These are phyloP conservation scores for Platyscapa corneri DNA, from an alignment of 1,140 invertebrate genomes.

Conservation along the genomic window DNA sequence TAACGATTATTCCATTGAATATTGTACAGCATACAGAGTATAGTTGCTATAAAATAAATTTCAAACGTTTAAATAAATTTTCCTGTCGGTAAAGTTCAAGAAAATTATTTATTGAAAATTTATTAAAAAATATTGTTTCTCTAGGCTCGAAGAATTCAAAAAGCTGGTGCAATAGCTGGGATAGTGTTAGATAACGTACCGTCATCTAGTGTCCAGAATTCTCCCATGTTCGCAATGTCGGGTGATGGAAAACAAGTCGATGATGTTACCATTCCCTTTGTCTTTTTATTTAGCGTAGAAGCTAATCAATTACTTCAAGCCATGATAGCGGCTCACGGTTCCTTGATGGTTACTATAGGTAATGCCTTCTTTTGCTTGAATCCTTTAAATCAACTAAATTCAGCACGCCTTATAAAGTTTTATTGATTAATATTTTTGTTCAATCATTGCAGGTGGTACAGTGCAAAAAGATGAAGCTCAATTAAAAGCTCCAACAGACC, in stretches of 20 bases:
- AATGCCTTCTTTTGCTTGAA: conserved; percentile 36
- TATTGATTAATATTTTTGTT: conserved; percentile 14
- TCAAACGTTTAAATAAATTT: no score
- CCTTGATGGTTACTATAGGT: conserved; percentile 67
- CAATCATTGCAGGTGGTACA: conserved; percentile 62
- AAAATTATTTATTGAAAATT: no score
- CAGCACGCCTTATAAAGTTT: no score
- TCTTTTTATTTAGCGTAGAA: conserved; percentile 92
- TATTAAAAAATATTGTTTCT: neutral
- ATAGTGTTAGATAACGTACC: conserved; percentile 92
- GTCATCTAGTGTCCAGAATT: conserved; percentile 81
- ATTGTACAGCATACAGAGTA: no score
- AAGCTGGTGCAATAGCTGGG: conserved; percentile 86
- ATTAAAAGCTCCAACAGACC: conserved; percentile 68
- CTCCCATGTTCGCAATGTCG: conserved; percentile 96
- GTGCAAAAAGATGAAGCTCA: conserved; percentile 64
- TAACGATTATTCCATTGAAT: no score
- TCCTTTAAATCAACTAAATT: no score
- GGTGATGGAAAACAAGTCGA: conserved; percentile 86
- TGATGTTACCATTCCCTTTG: conserved; percentile 91
- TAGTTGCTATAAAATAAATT: no score
- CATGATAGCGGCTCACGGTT: conserved; percentile 62
- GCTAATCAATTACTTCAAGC: conserved; percentile 80
- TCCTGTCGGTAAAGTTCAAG: no score
- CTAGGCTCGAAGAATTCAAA: conserved; percentile 86